These are phyloP conservation scores for Campoplex capitator DNA, from an alignment of 2,888 invertebrate genomes.

Conservation along the genomic window DNA sequence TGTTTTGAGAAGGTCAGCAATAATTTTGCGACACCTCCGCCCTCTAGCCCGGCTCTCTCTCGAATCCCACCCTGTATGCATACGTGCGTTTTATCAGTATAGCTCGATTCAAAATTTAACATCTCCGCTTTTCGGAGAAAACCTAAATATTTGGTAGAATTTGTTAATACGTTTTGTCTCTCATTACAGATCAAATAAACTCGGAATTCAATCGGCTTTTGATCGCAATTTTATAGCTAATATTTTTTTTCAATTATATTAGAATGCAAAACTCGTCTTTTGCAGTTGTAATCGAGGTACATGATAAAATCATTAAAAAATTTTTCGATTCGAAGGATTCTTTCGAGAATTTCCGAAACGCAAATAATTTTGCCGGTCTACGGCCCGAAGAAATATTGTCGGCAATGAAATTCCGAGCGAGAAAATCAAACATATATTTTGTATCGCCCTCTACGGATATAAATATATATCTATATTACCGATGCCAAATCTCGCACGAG, in stretches of 20 bases:
- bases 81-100: background rate
- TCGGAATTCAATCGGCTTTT: background rate
- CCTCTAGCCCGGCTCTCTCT: background rate
- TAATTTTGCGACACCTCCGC: constrained; percentile 37
- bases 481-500: constrained; percentile 34
- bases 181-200: background rate
- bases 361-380: background rate
- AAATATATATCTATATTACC: background rate
- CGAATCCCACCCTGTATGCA: background rate
- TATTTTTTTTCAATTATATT: background rate
- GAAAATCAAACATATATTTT: background rate
- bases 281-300: no score
- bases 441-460: background rate
- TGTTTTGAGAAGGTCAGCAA: constrained; percentile 36
- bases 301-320: background rate
- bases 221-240: background rate
- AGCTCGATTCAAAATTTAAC: constrained; percentile 5
- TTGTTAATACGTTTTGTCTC: background rate
- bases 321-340: no score
- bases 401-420: background rate
- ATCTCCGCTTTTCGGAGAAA: background rate
- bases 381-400: background rate
- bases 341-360: background rate
- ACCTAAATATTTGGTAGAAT: background rate
- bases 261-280: background rate